These are phyloP conservation scores for Heliconius hermathena DNA, from an alignment of 1,140 invertebrate species.

Conservation along the genomic window DNA sequence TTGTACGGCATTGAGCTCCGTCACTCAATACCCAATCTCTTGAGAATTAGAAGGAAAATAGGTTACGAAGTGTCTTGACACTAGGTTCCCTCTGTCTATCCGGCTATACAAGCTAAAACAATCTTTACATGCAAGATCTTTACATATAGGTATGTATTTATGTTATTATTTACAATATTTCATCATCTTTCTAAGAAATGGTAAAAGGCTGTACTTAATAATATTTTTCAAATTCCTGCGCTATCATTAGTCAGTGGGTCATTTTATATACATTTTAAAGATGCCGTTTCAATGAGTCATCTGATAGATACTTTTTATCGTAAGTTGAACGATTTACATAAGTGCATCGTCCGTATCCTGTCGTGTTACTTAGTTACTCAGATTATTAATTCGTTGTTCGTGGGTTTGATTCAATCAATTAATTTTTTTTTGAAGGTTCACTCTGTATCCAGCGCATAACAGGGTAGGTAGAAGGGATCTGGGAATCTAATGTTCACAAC, in stretches of 20 bases:
- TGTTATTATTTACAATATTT: not conserved
- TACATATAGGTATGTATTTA: too few species aligned
- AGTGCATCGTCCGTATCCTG: not conserved
- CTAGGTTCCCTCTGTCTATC: too few species aligned
- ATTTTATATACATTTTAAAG: conserved; percentile 11
- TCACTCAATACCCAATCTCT: not conserved
- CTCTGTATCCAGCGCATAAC: too few species aligned
- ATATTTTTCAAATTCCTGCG: not conserved
- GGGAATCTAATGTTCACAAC: too few species aligned
- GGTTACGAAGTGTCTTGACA: not conserved
- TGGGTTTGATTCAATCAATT: too few species aligned
- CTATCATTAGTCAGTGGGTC: not conserved
- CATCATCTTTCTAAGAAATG: conserved; percentile 4
- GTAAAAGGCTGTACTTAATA: conserved; percentile 5
- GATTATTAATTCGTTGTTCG: not conserved
- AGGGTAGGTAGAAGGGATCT: too few species aligned
- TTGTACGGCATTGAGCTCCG: not conserved
- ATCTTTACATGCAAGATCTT: too few species aligned
- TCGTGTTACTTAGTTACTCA: not conserved
- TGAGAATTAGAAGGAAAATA: not conserved
- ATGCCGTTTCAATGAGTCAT: conserved; percentile 12
- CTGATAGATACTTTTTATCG: conserved; percentile 9
- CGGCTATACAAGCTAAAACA: too few species aligned
- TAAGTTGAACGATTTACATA: not conserved
- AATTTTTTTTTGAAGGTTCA: too few species aligned